phyloP scores from a whole-genome alignment of 2,888 invertebrate genomes.

The Pyralis farinalis region DNA sequence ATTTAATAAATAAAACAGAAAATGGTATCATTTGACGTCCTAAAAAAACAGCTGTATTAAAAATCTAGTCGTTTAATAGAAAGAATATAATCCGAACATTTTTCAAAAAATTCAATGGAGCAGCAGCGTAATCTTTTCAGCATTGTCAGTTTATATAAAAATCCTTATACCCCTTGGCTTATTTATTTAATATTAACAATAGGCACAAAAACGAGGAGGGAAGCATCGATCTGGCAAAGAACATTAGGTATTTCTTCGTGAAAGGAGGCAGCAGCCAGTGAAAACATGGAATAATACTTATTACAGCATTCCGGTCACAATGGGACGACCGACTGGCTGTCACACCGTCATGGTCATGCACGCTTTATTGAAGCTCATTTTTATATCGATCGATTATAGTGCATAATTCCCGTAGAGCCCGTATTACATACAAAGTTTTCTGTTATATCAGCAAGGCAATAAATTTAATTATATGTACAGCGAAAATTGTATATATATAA shows the following conservation, averaged over 20 bases:
- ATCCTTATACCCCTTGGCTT: constrained; percentile 18
- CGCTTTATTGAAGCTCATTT: too few species aligned
- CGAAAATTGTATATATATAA: too few species aligned
- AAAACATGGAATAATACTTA: constrained; percentile 59
- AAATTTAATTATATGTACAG: too few species aligned
- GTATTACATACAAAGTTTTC: too few species aligned
- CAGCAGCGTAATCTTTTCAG: constrained; percentile 31
- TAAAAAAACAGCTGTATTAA: not conserved
- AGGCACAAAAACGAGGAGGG: constrained; percentile 34
- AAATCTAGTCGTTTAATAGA: not conserved
- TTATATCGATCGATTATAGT: too few species aligned
- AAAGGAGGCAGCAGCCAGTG: constrained; percentile 43
- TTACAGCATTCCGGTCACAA: constrained; percentile 48
- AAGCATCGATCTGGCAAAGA: constrained; percentile 40
- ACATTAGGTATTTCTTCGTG: constrained; percentile 41
- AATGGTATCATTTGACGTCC: too few species aligned
- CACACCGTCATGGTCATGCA: constrained; percentile 42
- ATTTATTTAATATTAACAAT: constrained; percentile 48
- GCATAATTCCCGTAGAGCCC: too few species aligned
- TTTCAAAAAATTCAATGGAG: constrained; percentile 15
- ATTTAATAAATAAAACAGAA: too few species aligned
- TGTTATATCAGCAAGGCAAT: too few species aligned
- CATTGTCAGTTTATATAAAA: constrained; percentile 25
- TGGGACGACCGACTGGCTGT: constrained; percentile 21
- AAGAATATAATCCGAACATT: constrained; percentile 2